These are phyloP conservation scores for Nanorana parkeri DNA, from an alignment of 2,113 vertebrate genomes.

Conservation along the genomic window DNA sequence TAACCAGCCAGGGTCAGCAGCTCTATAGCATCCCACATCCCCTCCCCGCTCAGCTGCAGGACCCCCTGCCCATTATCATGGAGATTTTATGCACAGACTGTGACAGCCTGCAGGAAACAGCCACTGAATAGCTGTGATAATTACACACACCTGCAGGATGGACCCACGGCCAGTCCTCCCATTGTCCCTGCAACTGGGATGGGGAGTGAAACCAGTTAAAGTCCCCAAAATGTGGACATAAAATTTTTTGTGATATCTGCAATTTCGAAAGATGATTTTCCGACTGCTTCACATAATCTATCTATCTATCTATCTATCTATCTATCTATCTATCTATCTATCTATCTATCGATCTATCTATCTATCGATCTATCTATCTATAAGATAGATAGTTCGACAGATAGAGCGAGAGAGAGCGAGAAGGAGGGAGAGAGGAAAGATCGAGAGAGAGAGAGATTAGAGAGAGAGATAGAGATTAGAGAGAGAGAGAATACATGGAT, in stretches of 20 bases:
- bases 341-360: constrained; percentile 3
- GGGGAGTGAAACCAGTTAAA: too few relatives aligned
- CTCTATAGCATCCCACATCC: background rate
- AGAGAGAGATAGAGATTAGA: constrained; percentile 25
- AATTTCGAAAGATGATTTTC: too few relatives aligned
- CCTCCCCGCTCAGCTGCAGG: constrained; percentile 1
- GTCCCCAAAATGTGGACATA: too few relatives aligned
- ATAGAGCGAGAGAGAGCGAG: background rate
- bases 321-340: background rate
- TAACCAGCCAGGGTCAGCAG: background rate
- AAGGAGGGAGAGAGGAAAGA: constrained; percentile 19
- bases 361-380: background rate
- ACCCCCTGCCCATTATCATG: constrained; percentile 48
- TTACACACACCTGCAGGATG: constrained; percentile 45
- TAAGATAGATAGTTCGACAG: constrained; percentile 6
- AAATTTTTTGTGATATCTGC: too few relatives aligned
- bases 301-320: background rate
- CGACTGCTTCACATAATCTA: too few relatives aligned
- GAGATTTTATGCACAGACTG: constrained; percentile 32
- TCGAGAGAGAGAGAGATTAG: background rate
- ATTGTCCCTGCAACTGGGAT: too few relatives aligned
- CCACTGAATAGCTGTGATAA: constrained; percentile 21
- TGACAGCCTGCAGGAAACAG: constrained; percentile 48
- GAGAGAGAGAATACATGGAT: constrained; percentile 2
- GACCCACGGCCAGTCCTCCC: background rate